A percentile compares a stretch with the other conserved stretches of the same genome.
These are phyloP conservation scores for Drosophila emarginata DNA, from an alignment of 2,888 invertebrate genomes.

Conservation along the genomic window DNA sequence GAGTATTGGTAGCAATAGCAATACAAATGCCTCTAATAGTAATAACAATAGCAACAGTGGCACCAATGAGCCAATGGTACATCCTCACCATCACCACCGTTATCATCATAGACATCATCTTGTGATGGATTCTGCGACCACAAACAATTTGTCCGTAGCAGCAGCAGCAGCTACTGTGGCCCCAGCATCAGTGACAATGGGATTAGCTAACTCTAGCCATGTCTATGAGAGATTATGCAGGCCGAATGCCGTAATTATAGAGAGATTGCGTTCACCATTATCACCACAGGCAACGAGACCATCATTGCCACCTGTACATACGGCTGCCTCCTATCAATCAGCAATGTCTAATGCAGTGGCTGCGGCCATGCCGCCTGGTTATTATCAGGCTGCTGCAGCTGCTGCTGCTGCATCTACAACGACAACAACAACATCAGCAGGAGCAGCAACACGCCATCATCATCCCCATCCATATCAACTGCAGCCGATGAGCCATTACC, in stretches of 20 bases:
- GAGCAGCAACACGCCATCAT: conserved; percentile 33
- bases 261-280: conserved; percentile 38
- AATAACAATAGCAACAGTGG: conserved; percentile 21
- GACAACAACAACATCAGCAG: conserved; percentile 37
- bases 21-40: neutral
- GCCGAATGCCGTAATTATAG: neutral
- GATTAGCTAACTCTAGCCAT: conserved; percentile 6
- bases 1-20: neutral
- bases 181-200: conserved; percentile 44
- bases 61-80: conserved; percentile 28
- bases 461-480: conserved; percentile 41
- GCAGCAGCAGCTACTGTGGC: conserved; percentile 56
- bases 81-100: conserved; percentile 68
- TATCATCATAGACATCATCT: conserved; percentile 75
- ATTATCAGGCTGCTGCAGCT: conserved; percentile 17
- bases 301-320: conserved; percentile 6
- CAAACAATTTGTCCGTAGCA: conserved; percentile 48
- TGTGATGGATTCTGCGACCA: conserved; percentile 56
- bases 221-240: conserved; percentile 5
- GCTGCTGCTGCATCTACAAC: conserved; percentile 35
- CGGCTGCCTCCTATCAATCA: conserved; percentile 33
- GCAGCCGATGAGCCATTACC: conserved; percentile 69
- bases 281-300: conserved; percentile 54
- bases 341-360: conserved; percentile 41
- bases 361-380: conserved; percentile 34